These are phyloP conservation scores for Holothuria glaberrima DNA, from an alignment of 35 echinoderm and acorn worm genomes.

Conservation along the genomic window DNA sequence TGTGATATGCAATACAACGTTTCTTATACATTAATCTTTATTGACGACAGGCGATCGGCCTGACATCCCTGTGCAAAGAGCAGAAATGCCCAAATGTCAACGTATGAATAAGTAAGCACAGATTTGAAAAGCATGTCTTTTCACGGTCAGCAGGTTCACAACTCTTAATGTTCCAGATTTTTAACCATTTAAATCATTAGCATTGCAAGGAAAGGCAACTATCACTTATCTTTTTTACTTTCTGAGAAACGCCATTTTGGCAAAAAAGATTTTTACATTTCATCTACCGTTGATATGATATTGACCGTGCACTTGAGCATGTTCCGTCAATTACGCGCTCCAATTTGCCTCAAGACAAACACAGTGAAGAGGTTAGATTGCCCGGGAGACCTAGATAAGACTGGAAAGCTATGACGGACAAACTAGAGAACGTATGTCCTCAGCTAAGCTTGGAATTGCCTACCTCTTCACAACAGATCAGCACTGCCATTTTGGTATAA, in stretches of 20 bases:
- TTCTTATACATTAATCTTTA: too few species aligned
- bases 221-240: background rate
- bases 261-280: background rate
- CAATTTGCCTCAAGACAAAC: slow-evolving; percentile 34
- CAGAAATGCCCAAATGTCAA: too few species aligned
- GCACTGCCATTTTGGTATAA: background rate
- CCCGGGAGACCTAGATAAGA: slow-evolving; percentile 12
- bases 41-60: too few species aligned
- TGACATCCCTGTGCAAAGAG: too few species aligned
- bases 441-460: background rate
- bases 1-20: too few species aligned
- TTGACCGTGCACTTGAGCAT: slow-evolving; percentile 26
- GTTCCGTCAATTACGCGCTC: slow-evolving; percentile 32
- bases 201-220: background rate
- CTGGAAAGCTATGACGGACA: background rate
- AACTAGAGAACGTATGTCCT: background rate
- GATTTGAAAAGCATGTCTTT: background rate
- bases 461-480: background rate
- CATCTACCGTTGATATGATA: slow-evolving; percentile 8
- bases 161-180: background rate
- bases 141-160: background rate
- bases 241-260: background rate
- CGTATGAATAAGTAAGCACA: background rate
- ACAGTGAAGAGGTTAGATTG: background rate
- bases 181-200: background rate